Percentiles rank a stretch among this genome's conserved stretches.
phyloP scores from a whole-genome alignment of 2,888 invertebrate species.

The Parnassius orleans region DNA sequence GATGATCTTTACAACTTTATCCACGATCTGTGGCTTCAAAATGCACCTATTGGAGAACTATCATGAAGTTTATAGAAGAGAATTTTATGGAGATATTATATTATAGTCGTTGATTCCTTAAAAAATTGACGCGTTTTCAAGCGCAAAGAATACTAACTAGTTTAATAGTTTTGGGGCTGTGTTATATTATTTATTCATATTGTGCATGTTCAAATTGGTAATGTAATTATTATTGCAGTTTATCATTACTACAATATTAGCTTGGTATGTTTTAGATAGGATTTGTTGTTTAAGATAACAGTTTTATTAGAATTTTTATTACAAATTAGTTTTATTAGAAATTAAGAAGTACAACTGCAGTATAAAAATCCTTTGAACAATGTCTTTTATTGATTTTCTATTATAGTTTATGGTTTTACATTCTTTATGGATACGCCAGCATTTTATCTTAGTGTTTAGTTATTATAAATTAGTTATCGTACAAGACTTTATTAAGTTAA shows the following conservation, averaged over 20 bases:
- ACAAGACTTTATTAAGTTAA: too few relatives aligned
- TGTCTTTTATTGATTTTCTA: too few relatives aligned
- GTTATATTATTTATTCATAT: conserved; percentile 3
- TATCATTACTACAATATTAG: background rate
- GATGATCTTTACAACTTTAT: conserved; percentile 96
- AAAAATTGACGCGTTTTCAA: conserved; percentile 4
- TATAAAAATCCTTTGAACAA: too few relatives aligned
- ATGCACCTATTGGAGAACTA: conserved; percentile 98
- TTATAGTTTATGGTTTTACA: too few relatives aligned
- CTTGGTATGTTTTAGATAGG: background rate
- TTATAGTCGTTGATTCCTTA: background rate
- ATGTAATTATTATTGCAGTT: conserved; percentile 2
- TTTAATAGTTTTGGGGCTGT: conserved; percentile 1
- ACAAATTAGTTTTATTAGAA: too few relatives aligned
- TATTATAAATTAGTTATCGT: too few relatives aligned
- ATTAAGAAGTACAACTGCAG: too few relatives aligned
- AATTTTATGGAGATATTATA: background rate
- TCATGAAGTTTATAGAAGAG: conserved; percentile 81
- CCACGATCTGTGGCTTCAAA: conserved; percentile 97
- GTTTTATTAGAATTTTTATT: background rate
- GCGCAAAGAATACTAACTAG: too few relatives aligned
- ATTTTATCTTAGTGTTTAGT: too few relatives aligned
- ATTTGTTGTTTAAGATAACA: background rate
- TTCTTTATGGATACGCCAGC: too few relatives aligned
- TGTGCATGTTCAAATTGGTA: conserved; percentile 1